phyloP scores from a whole-genome alignment of 2,113 vertebrate species.

The Pagrus major region DNA sequence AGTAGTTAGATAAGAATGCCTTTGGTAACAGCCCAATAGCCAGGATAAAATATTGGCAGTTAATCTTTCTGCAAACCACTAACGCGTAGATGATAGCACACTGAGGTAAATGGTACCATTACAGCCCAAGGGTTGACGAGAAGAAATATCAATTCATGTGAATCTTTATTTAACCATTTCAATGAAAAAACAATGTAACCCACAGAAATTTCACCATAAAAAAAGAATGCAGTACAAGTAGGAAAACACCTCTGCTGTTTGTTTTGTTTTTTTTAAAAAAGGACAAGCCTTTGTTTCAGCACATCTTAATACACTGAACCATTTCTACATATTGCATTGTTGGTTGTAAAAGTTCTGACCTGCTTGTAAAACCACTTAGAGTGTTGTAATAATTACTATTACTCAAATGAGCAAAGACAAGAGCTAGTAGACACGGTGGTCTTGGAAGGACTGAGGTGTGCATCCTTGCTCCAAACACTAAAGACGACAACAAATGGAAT shows the following conservation, averaged over 20 bases:
- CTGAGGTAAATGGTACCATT: not conserved
- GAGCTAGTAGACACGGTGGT: conserved; percentile 16
- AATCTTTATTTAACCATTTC: conserved; percentile 78
- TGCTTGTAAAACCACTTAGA: conserved; percentile 46
- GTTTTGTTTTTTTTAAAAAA: conserved; percentile 2
- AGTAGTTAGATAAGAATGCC: no score
- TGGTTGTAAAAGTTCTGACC: conserved; percentile 46
- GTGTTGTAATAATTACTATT: conserved; percentile 23
- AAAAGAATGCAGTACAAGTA: conserved; percentile 61
- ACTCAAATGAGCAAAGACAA: conserved; percentile 29
- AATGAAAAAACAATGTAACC: conserved; percentile 70
- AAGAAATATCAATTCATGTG: conserved; percentile 30
- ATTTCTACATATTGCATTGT: conserved; percentile 17
- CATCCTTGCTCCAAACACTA: conserved; percentile 61
- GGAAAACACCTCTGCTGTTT: conserved; percentile 28
- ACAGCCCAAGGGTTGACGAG: not conserved
- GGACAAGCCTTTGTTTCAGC: conserved; percentile 17
- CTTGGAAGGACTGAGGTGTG: conserved; percentile 50
- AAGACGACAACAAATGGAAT: conserved; percentile 70
- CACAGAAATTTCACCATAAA: conserved; percentile 69
- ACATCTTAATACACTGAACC: conserved; percentile 16
- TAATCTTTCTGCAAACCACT: no score
- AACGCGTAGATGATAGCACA: no score
- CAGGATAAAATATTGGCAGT: no score
- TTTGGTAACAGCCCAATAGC: no score